Base-by-base conservation (phyloP, 2,113 vertebrate species). In the Ifrita kowaldi region DNA sequence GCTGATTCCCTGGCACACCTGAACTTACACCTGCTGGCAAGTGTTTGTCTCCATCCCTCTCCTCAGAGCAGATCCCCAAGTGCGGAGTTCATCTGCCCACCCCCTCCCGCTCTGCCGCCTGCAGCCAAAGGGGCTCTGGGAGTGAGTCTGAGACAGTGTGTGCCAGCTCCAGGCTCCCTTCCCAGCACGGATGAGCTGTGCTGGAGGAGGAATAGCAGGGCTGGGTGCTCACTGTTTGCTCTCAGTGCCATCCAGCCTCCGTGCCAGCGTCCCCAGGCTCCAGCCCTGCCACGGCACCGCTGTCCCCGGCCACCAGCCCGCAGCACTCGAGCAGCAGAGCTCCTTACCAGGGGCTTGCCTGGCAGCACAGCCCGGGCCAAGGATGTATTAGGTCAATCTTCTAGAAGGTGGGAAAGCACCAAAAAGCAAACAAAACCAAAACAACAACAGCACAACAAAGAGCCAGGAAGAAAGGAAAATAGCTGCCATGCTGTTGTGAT, bases 371-470 rank as follows among this genome's bases (percentile, higher is more conserved):
- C 78, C 81, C 22, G 59, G 76, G 87, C 96, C 95, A 97, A 94
- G 86, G 53, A 92, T 50, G 39, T 16, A 13, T 80, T 80, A 90
- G 90, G 86, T 95, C 95, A 95, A 92, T 91, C 92, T 95, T 90
- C 63, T 93, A 97, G 86, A 89, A 97, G 96, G 94, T 93, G 93
- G 93, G 96, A 91, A 94, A 95, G 96, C 75, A 94, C 68, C 71
- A 93, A 73, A 95, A 95, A 90, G 77, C 73, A 91, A 94, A 41
- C 30, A 63, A 88, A 89, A 46, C 56, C 73, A 84, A 95, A 95
- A 95, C 86, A 97, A 94, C 88, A 94, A 94, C 83, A 95, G 9
- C 71, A 92, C 35, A 90, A 90, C 75, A 96, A 92, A 89, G 86
- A 81, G 39, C n/a, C 71, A 74, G 74, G 71, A 76, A 91, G 80